These are phyloP conservation scores for Conomelus anceps DNA, from an alignment of 2,888 invertebrate genomes.

Conservation along the genomic window DNA sequence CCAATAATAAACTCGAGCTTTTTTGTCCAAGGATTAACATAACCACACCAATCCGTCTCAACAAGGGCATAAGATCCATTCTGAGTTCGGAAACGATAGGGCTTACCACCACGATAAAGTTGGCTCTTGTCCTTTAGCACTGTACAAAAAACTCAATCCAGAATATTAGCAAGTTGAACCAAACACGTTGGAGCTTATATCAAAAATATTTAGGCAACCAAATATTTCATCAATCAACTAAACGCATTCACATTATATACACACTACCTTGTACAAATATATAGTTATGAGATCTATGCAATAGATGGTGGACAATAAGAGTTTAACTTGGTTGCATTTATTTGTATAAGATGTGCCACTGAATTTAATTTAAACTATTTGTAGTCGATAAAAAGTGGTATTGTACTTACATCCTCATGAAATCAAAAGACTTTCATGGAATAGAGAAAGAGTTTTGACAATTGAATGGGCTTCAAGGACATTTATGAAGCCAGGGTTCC, in stretches of 20 bases:
- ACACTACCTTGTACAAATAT: not conserved
- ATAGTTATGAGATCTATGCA: not conserved
- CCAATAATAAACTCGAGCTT: conserved; percentile 85
- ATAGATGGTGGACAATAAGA: not conserved
- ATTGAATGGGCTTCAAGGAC: too few species aligned
- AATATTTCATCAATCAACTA: not conserved
- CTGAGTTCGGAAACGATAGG: conserved; percentile 70
- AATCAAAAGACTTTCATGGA: too few species aligned
- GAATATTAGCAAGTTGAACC: conserved; percentile 28
- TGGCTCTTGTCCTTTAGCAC: conserved; percentile 67
- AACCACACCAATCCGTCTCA: conserved; percentile 89
- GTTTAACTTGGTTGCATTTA: too few species aligned
- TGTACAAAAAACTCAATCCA: conserved; percentile 41
- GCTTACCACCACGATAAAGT: conserved; percentile 67
- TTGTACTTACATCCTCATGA: too few species aligned
- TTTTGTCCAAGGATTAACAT: conserved; percentile 88
- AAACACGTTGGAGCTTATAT: not conserved
- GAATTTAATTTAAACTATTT: too few species aligned
- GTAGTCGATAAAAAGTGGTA: too few species aligned
- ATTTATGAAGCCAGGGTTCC: too few species aligned
- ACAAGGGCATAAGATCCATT: conserved; percentile 78
- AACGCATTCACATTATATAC: not conserved
- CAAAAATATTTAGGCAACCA: not conserved
- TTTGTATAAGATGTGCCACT: too few species aligned
- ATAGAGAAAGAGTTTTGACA: too few species aligned